Conservation (phyloP, 2,113 vertebrate species). For the Galemys pyrenaicus region DNA sequence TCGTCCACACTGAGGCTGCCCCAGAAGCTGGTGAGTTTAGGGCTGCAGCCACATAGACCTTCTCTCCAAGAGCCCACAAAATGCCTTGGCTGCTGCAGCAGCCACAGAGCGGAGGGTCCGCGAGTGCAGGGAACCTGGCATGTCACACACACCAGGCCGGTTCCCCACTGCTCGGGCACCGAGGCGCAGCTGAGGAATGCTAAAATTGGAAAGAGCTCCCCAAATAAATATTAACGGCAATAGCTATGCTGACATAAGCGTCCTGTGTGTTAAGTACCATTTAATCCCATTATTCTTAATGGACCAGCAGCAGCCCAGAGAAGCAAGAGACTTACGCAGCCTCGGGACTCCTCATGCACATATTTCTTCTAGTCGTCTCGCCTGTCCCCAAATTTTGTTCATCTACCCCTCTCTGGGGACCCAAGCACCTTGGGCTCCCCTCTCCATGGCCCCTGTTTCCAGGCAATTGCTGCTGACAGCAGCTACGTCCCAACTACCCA, state of each 20-base stretch:
- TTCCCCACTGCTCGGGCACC: neutral
- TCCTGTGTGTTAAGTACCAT: neutral
- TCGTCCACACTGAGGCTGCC: neutral
- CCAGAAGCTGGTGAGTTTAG: neutral
- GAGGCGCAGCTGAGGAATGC: neutral
- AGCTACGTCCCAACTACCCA: neutral
- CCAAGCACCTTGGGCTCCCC: neutral
- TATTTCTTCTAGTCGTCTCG: neutral
- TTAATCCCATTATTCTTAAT: neutral
- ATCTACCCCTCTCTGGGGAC: neutral
- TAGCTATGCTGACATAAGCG: neutral
- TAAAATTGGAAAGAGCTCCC: neutral
- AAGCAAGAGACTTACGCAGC: neutral
- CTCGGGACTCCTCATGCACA: neutral
- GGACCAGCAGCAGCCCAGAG: neutral
- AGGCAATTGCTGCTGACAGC: neutral
- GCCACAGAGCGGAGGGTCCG: neutral
- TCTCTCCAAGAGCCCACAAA: neutral
- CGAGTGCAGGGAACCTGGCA: rapidly evolving
- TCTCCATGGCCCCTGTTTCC: neutral
- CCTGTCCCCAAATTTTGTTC: neutral
- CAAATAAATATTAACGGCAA: neutral
- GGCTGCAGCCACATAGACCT: neutral
- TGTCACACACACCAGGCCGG: rapidly evolving
- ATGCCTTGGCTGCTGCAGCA: neutral